Evolutionary conservation across 2,797 vertebrate genomes (phyloP).

Genomic region (Clarias platycephalus): DNA sequence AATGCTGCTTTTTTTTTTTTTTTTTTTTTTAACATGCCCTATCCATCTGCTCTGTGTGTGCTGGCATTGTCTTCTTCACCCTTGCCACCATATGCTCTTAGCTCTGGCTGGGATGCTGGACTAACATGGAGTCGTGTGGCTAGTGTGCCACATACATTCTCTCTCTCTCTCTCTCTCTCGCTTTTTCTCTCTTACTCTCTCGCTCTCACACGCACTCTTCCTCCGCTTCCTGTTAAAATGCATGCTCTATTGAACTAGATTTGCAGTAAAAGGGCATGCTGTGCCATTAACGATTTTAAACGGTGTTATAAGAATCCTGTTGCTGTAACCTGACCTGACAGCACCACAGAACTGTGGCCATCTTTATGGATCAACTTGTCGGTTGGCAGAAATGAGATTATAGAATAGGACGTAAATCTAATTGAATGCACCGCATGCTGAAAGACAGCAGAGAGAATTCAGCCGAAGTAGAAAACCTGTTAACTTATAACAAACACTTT

Average conservation of each 20-base stretch:
- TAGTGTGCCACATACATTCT: not conserved
- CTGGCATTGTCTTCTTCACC: constrained; percentile 42
- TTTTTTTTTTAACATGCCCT: constrained; percentile 42
- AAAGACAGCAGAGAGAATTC: constrained; percentile 35
- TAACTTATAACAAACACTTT: not conserved
- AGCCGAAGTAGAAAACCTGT: constrained; percentile 1
- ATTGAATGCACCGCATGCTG: constrained; percentile 60
- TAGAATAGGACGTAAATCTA: constrained; percentile 39
- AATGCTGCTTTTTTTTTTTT: constrained; percentile 19
- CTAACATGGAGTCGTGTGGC: constrained; percentile 49
- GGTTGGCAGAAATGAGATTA: constrained; percentile 22
- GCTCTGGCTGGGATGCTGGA: constrained; percentile 57
- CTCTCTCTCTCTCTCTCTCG: not conserved
- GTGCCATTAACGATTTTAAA: constrained; percentile 27
- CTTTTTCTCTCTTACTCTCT: not conserved
- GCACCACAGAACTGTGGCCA: constrained; percentile 23
- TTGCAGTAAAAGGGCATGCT: constrained; percentile 22
- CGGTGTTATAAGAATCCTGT: constrained; percentile 10
- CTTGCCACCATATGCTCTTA: constrained; percentile 45
- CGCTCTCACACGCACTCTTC: not conserved
- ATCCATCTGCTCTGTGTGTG: constrained; percentile 48
- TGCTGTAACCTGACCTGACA: constrained; percentile 19
- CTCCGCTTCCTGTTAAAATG: constrained; percentile 35
- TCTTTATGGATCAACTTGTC: constrained; percentile 53
- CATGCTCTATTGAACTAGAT: constrained; percentile 22